Evolutionary conservation across 1,140 invertebrate genomes (phyloP), one percentile per base, ranked within the genome.

Genomic region (Gryllus bimaculatus): DNA sequence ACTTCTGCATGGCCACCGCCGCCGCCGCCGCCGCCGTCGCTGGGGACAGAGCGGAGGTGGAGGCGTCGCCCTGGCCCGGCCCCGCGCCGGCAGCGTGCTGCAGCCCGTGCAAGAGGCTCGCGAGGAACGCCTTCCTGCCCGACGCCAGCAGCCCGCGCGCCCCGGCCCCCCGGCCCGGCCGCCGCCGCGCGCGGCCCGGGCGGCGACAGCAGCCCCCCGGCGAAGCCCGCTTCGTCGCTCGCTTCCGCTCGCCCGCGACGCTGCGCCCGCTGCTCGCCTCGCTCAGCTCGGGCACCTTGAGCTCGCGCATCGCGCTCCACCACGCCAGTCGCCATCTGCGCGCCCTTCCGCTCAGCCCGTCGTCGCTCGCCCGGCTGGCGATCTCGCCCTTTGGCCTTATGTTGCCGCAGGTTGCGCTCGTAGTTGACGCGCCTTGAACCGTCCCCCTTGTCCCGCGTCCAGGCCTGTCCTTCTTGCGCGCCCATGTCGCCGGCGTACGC

Each of bases 401-500:
- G 80, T 95, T 94, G 3, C n/a, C 94, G 85, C 49, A 96, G 87
- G 82, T 94, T 95, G 54, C 92, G 89, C 82, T 96, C 95, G 82
- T 96, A 96, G 82, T 96, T 96, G 1, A 96, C 94, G 0, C 94
- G 89, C 83, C 95, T 95, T 82, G 96, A 96, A 20, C 92, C 88
- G 83, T 94, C 94, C 7, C 89, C 89, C 83, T 94, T 93, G 77
- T 94, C 93, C n/a, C 7, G 92, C 89, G 81, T 94, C 93, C 0
- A 93, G 90, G 77, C 93, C n/a, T n/a, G n/a, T n/a, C 94, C 82
- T 95, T 95, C 82, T 95, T 95, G 8, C 94, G 86, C 0, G 93
- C 94, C 93, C 95, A n/a, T n/a, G n/a, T n/a, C n/a, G n/a, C n/a
- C n/a, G n/a, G n/a, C n/a, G n/a, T 95, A n/a, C n/a, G n/a, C n/a